Evolutionary conservation across 2,113 vertebrate species (phyloP).

Genomic region (Ophthalmotilapia sp.): DNA sequence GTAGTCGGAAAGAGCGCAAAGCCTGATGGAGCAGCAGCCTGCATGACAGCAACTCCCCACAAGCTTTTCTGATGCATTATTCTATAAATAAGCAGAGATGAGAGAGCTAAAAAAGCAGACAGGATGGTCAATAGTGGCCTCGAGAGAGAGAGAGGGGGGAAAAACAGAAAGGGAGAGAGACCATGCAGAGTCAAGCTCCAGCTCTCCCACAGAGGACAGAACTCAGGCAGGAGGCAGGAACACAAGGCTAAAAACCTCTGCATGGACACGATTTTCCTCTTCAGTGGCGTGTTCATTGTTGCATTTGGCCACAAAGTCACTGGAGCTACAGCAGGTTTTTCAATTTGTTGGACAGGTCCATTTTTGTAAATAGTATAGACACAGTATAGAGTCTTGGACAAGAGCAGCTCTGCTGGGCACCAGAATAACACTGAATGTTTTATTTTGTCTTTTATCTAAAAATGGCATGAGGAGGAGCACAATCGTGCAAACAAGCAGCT

Average conservation of each 20-base stretch:
- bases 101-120: conserved; percentile 57
- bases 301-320: neutral
- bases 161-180: neutral
- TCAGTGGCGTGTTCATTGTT: neutral
- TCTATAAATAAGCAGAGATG: conserved; percentile 68
- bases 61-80: conserved; percentile 52
- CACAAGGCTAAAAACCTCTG: conserved; percentile 7
- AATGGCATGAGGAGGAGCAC: neutral
- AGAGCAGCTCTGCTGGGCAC: neutral
- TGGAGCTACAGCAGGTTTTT: neutral
- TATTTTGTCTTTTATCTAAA: neutral
- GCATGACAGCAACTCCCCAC: conserved; percentile 27
- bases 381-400: neutral
- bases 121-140: conserved; percentile 59
- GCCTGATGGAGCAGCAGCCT: conserved; percentile 44
- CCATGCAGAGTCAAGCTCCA: conserved; percentile 16
- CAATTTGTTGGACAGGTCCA: neutral
- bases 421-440: neutral
- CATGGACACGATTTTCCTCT: conserved; percentile 29
- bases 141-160: neutral
- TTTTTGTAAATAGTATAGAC: neutral
- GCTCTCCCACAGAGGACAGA: conserved; percentile 9
- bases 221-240: conserved; percentile 18
- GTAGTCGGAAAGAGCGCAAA: neutral
- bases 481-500: neutral